These are phyloP conservation scores for Leptothorax acervorum DNA, from an alignment of 2,888 invertebrate species.

Conservation along the genomic window DNA sequence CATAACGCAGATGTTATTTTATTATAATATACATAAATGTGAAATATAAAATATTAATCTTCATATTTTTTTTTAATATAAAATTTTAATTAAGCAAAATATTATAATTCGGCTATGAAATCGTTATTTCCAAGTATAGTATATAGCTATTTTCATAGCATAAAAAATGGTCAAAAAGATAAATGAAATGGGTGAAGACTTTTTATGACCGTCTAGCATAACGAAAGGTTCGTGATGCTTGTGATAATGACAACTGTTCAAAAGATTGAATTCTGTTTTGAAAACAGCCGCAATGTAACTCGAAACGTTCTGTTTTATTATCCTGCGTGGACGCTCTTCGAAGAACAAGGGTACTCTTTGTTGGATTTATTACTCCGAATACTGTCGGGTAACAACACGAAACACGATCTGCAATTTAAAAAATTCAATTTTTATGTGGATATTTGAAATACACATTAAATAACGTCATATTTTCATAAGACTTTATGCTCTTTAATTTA, in stretches of 20 bases:
- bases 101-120: background rate
- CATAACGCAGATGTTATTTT: background rate
- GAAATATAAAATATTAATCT: background rate
- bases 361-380: constrained; percentile 61
- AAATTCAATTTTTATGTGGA: constrained; percentile 32
- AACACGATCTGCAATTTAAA: constrained; percentile 38
- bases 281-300: constrained; percentile 77
- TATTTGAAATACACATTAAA: background rate
- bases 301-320: constrained; percentile 69
- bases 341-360: constrained; percentile 70
- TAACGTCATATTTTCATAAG: background rate
- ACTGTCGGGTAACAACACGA: constrained; percentile 17
- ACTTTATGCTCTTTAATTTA: background rate
- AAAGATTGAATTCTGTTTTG: constrained; percentile 79
- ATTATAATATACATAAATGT: background rate
- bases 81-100: constrained; percentile 21
- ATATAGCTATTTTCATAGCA: background rate
- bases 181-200: constrained; percentile 29
- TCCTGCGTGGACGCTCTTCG: constrained; percentile 61
- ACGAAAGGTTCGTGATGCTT: constrained; percentile 42
- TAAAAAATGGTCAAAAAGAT: constrained; percentile 41
- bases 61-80: background rate
- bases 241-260: constrained; percentile 65
- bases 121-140: background rate
- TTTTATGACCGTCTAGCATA: constrained; percentile 64